These are phyloP conservation scores for Clivina fossor DNA, from an alignment of 2,888 invertebrate genomes.

Conservation along the genomic window DNA sequence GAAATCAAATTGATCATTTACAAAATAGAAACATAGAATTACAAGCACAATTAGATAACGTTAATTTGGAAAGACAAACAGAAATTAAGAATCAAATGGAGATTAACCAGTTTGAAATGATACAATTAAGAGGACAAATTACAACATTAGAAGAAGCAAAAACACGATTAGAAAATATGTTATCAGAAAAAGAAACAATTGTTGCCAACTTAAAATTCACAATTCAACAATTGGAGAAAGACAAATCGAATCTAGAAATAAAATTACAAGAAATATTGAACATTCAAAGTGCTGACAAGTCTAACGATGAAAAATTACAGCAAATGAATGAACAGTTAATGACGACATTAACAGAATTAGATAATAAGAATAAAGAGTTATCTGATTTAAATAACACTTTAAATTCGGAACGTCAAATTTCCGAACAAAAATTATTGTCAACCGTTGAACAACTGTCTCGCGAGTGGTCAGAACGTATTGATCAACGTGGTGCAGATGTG, in stretches of 20 bases:
- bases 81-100: slow-evolving; percentile 22
- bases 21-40: slow-evolving; percentile 41
- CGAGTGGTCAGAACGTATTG: slow-evolving; percentile 59
- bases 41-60: slow-evolving; percentile 38
- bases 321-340: slow-evolving; percentile 42
- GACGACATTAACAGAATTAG: slow-evolving; percentile 46
- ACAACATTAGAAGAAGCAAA: slow-evolving; percentile 29
- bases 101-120: slow-evolving; percentile 15
- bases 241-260: slow-evolving; percentile 36
- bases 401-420: slow-evolving; percentile 30
- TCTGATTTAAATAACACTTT: slow-evolving; percentile 47
- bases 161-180: slow-evolving; percentile 20
- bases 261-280: slow-evolving; percentile 41
- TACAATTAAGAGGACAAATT: slow-evolving; percentile 15
- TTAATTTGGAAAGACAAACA: slow-evolving; percentile 32
- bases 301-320: slow-evolving; percentile 42
- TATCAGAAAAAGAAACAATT: slow-evolving; percentile 35
- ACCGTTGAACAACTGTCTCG: slow-evolving; percentile 45
- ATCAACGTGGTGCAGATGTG: slow-evolving; percentile 68
- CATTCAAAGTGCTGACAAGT: slow-evolving; percentile 20
- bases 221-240: slow-evolving; percentile 39
- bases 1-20: slow-evolving; percentile 25
- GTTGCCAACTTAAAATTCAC: slow-evolving; percentile 34
- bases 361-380: slow-evolving; percentile 50
- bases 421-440: slow-evolving; percentile 36